A percentile compares a stretch with the other conserved stretches of the same genome.
Conservation (phyloP, 2,113 vertebrate species). For the Pelobates fuscus region DNA sequence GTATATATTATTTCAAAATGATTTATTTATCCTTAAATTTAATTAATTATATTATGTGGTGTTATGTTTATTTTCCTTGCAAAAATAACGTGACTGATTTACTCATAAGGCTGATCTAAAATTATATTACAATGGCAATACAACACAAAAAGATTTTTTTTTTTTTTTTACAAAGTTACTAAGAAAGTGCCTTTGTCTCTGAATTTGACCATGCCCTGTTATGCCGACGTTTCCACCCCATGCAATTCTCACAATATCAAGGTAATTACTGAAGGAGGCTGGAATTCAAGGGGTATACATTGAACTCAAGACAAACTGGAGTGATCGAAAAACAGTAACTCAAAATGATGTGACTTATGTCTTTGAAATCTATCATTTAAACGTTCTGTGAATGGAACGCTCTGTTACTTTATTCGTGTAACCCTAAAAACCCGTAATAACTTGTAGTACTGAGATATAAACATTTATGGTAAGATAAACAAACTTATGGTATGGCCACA, state of each 20-base stretch:
- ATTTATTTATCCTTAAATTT: too few species aligned
- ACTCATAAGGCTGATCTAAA: too few species aligned
- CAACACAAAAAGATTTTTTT: too few species aligned
- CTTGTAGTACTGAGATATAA: slow-evolving; percentile 40
- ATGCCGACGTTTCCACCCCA: neutral
- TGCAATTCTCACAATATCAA: neutral
- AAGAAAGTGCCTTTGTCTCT: neutral
- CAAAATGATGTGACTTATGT: slow-evolving; percentile 16
- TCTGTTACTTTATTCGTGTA: slow-evolving; percentile 22
- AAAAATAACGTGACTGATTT: too few species aligned
- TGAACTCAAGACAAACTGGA: too few species aligned
- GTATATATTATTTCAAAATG: too few species aligned
- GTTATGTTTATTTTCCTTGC: too few species aligned
- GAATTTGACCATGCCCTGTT: slow-evolving; percentile 5
- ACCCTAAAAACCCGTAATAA: slow-evolving; percentile 30
- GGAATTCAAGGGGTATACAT: neutral
- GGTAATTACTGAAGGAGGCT: neutral
- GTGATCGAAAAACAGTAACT: neutral
- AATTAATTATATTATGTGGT: too few species aligned
- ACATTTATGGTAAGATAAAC: slow-evolving; percentile 47
- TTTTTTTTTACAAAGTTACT: too few species aligned
- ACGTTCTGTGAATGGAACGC: slow-evolving; percentile 23
- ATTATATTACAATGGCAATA: too few species aligned
- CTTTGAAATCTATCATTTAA: slow-evolving; percentile 6
- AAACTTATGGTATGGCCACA: slow-evolving; percentile 26